Percentiles rank a stretch among this genome's conserved stretches.
These are phyloP conservation scores for Ectemnius cavifrons DNA, from an alignment of 2,888 invertebrate genomes.

Conservation along the genomic window DNA sequence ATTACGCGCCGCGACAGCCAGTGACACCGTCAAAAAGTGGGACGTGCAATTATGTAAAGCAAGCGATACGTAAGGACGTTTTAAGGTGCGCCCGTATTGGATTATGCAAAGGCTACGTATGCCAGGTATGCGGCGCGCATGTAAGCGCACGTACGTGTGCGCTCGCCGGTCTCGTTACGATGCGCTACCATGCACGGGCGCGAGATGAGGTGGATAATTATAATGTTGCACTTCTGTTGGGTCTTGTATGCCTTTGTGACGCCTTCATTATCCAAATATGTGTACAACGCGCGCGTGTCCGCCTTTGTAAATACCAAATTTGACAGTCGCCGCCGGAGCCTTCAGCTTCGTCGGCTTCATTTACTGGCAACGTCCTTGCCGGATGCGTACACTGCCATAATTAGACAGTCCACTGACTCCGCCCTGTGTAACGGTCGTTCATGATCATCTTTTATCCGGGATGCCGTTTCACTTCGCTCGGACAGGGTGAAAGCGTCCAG, in stretches of 20 bases:
- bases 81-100: constrained; percentile 32
- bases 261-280: constrained; percentile 33
- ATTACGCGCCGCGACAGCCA: constrained; percentile 23
- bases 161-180: constrained; percentile 9
- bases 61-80: constrained; percentile 37
- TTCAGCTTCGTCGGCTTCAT: not conserved
- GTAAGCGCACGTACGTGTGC: no score
- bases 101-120: constrained; percentile 42
- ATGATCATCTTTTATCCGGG: no score
- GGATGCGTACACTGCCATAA: no score
- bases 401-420: no score
- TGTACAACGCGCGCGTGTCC: constrained; percentile 3
- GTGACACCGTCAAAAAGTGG: constrained; percentile 27
- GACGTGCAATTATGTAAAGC: constrained; percentile 40
- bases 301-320: constrained; percentile 36
- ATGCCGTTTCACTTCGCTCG: no score
- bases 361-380: not conserved
- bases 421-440: no score
- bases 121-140: not conserved
- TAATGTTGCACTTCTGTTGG: constrained; percentile 25
- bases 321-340: constrained; percentile 14
- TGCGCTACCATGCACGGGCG: constrained; percentile 17
- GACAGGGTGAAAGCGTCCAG: no score
- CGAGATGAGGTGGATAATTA: constrained; percentile 37
- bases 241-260: not conserved